Percentiles rank a stretch among this genome's conserved stretches.
phyloP scores from a whole-genome alignment of 2,888 invertebrate genomes.

The Lasioglossum oenotherae region DNA sequence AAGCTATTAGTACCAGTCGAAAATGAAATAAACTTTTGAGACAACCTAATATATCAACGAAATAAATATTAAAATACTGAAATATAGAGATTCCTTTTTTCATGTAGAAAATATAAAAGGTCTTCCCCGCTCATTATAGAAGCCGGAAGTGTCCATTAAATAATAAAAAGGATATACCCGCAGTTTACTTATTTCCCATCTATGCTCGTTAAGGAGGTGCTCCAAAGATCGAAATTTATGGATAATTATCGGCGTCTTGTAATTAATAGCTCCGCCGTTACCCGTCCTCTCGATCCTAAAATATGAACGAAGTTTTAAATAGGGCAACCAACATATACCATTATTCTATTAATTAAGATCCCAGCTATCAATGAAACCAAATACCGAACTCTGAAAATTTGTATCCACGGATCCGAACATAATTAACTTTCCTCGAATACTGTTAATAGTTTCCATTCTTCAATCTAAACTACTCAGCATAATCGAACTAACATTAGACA shows the following conservation, averaged over 20 bases:
- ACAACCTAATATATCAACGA: background rate
- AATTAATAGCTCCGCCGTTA: conserved; percentile 16
- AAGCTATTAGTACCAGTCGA: background rate
- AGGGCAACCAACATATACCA: background rate
- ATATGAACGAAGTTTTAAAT: background rate
- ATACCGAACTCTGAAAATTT: conserved; percentile 14
- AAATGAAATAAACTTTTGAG: background rate
- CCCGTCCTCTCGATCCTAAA: conserved; percentile 10
- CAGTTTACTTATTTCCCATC: background rate
- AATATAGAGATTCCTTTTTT: background rate
- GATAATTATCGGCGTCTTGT: conserved; percentile 52
- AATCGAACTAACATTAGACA: conserved; percentile 13
- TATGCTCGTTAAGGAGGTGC: background rate
- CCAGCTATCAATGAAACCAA: background rate
- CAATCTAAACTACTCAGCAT: background rate
- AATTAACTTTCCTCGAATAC: background rate
- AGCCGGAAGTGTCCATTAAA: background rate
- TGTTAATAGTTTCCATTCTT: background rate
- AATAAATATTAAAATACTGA: background rate
- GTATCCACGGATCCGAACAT: background rate
- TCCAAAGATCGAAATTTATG: conserved; percentile 44
- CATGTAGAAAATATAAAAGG: background rate
- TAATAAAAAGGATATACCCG: background rate
- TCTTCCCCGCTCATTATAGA: background rate
- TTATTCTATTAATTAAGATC: conserved; percentile 19